Conservation (phyloP, 2,113 vertebrate genomes). For the Tenrec ecaudatus region DNA sequence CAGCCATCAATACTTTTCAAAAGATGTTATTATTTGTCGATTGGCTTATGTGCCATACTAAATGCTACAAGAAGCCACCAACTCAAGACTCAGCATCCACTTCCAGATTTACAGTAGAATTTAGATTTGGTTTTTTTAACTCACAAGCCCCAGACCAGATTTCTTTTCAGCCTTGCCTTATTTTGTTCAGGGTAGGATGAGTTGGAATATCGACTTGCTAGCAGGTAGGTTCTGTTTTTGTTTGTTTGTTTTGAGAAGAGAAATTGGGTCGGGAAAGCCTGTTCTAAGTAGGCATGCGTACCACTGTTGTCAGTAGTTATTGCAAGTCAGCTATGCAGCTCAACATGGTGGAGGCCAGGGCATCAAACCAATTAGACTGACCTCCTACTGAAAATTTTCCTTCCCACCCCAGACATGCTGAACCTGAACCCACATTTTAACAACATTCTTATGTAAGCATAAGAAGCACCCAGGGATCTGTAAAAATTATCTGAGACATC, state of each 20-base stretch:
- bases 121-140: background rate
- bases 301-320: background rate
- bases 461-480: no score
- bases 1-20: background rate
- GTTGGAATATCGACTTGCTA: no score
- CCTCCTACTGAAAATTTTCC: background rate
- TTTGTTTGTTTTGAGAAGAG: no score
- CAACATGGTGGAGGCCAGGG: background rate
- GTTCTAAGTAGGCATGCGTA: background rate
- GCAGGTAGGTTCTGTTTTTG: no score
- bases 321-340: background rate
- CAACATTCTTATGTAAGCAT: no score
- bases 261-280: background rate
- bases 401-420: background rate
- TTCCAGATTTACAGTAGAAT: background rate
- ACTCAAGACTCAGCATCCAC: background rate
- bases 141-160: background rate
- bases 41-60: background rate
- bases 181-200: background rate
- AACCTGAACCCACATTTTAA: background rate
- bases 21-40: background rate
- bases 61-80: background rate
- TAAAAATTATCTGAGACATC: no score
- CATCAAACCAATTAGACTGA: no score
- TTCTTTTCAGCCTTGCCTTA: background rate